phyloP scores from a whole-genome alignment of 1,140 invertebrate genomes.

The Eumeta japonica region DNA sequence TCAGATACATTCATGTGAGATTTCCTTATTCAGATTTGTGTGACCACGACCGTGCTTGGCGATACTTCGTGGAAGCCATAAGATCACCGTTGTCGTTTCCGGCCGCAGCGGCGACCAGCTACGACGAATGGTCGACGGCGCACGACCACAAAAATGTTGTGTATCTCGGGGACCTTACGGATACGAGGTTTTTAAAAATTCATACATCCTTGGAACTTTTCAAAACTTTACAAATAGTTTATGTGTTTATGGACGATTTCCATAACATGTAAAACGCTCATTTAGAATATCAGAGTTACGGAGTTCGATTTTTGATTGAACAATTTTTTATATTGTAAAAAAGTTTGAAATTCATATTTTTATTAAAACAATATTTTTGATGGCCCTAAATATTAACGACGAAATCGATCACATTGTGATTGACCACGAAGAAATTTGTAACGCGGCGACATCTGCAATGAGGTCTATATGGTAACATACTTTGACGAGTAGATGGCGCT shows the following conservation, averaged over 20 bases:
- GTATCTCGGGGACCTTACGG: conserved; percentile 40
- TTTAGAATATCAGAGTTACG: too few relatives aligned
- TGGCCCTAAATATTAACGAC: too few relatives aligned
- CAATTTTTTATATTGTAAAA: too few relatives aligned
- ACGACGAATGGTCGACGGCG: conserved; percentile 35
- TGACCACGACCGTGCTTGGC: conserved; percentile 66
- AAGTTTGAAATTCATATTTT: too few relatives aligned
- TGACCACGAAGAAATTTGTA: too few relatives aligned
- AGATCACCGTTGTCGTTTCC: conserved; percentile 40
- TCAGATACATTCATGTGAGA: too few relatives aligned
- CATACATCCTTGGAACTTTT: conserved; percentile 3
- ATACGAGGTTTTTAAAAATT: conserved; percentile 22
- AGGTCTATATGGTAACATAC: too few relatives aligned
- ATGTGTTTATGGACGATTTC: neutral
- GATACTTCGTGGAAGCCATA: conserved; percentile 62
- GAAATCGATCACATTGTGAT: too few relatives aligned
- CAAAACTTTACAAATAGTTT: conserved; percentile 1
- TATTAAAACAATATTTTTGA: too few relatives aligned
- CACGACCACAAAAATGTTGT: conserved; percentile 8
- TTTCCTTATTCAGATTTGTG: conserved; percentile 68
- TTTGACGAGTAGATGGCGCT: too few relatives aligned
- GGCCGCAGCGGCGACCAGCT: conserved; percentile 37
- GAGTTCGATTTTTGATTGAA: too few relatives aligned
- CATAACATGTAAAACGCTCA: neutral
- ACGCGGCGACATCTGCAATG: too few relatives aligned